Base-by-base conservation (phyloP, 2,113 vertebrate genomes). In the Prolemur simus region DNA sequence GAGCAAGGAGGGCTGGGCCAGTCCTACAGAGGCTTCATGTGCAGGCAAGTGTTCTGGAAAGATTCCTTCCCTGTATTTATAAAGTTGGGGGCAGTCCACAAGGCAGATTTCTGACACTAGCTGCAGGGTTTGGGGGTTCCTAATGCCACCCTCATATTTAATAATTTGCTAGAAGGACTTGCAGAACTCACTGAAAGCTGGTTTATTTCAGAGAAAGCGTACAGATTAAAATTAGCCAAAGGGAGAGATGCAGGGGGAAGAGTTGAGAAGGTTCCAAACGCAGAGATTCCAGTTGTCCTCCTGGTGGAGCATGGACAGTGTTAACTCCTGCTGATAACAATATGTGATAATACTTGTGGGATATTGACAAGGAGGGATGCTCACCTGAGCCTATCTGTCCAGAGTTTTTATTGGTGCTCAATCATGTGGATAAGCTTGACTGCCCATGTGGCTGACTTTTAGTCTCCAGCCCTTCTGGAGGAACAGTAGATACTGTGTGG, bases 341-440 rank as follows among this genome's bases (percentile, higher is more conserved):
- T 6, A 4, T 5, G 9, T 73, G 32, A 17, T 9, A 37, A 34
- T 13, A 23, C 7, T 9, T 14, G 37, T 10, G 0, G 14, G 29
- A 12, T 23, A 32, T n/a, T 68, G 39, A 37, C 27, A 68, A 49
- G 18, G 23, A 52, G 10, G 54, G 37, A 76, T n/a, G 18, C 0
- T 29, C 23, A 47, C 12, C 6, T 23, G 21, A 39, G 69, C 60
- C 29, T 63, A 45, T 32, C 58, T 37, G 18, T 66, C 39, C 21
- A 18, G 37, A n/a, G 10, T 11, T 81, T 71, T 49, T 64, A 63
- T 1, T 93, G 60, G 49, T 23, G 27, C 52, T 56, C 17, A 6
- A 77, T 74, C 60, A 21, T 0, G 0, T 32, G 47, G 25, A 45
- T 39, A 54, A 5, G 37, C 17, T 7, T 58, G 56, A 77, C 49